Percentiles rank a stretch among this genome's conserved stretches.
Evolutionary conservation across 1,140 invertebrate genomes (phyloP).

Genomic region (Musca domestica): DNA sequence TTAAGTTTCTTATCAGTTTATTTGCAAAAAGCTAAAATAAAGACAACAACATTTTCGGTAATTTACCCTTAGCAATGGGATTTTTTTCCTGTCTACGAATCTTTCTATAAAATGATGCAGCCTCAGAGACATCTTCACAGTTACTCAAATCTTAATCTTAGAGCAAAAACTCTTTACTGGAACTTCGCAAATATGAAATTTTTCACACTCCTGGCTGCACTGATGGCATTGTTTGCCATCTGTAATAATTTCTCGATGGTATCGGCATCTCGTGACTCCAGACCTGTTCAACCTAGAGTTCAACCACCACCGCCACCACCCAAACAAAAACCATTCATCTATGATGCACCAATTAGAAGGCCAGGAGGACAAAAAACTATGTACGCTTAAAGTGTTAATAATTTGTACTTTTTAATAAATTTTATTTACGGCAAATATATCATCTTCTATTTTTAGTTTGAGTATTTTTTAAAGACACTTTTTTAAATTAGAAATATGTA

Average conservation of each 20-base stretch:
- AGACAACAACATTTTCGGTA: too few species aligned
- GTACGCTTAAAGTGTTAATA: background rate
- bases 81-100: too few species aligned
- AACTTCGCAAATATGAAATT: constrained; percentile 6
- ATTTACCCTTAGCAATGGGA: too few species aligned
- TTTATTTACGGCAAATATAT: background rate
- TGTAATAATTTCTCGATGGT: background rate
- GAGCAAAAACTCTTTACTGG: background rate
- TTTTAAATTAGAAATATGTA: too few species aligned
- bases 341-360: constrained; percentile 10
- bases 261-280: background rate
- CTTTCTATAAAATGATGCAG: too few species aligned
- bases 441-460: too few species aligned
- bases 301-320: background rate
- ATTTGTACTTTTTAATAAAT: background rate
- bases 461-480: too few species aligned
- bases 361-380: constrained; percentile 8
- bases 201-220: background rate
- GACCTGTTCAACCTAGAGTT: background rate
- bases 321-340: background rate
- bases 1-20: too few species aligned
- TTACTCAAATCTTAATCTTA: background rate
- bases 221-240: constrained; percentile 1
- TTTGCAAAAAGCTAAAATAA: too few species aligned
- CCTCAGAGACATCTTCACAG: background rate